Conservation (phyloP, 1,140 invertebrate genomes). For the Phocides pigmalion region DNA sequence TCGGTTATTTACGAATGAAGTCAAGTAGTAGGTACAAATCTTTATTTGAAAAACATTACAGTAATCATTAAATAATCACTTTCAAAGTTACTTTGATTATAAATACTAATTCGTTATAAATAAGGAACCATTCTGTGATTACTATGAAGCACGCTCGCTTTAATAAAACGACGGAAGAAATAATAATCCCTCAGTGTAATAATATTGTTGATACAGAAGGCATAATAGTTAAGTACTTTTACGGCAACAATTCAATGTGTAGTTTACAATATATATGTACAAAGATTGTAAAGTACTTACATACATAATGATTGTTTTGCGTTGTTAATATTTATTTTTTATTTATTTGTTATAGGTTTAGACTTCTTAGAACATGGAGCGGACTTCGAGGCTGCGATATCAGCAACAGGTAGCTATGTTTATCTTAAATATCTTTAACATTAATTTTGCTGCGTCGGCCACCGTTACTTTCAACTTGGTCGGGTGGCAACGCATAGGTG, state of each 20-base stretch:
- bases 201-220: slow-evolving; percentile 23
- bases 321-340: slow-evolving; percentile 21
- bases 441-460: too few relatives aligned
- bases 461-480: too few relatives aligned
- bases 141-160: slow-evolving; percentile 24
- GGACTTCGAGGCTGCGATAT: slow-evolving; percentile 89
- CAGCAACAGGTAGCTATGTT: slow-evolving; percentile 85
- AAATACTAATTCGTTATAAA: neutral
- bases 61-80: slow-evolving; percentile 11
- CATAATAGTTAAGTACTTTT: slow-evolving; percentile 31
- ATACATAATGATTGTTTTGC: neutral
- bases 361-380: slow-evolving; percentile 89
- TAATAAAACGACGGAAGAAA: slow-evolving; percentile 23
- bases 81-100: neutral
- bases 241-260: neutral
- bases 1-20: slow-evolving; percentile 34
- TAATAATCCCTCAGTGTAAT: slow-evolving; percentile 12
- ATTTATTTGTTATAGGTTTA: slow-evolving; percentile 82
- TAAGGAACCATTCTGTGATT: neutral
- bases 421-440: too few relatives aligned
- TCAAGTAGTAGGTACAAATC: slow-evolving; percentile 34
- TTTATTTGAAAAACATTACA: slow-evolving; percentile 24
- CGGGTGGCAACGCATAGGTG: too few relatives aligned
- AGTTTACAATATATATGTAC: slow-evolving; percentile 7
- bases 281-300: neutral